A percentile compares a stretch with the other conserved stretches of the same genome.
Conservation (phyloP, 2,113 vertebrate species). For the human (Homo sapiens) region GRCh38 chr6:3239001-3239500, state of each 20-base stretch:
- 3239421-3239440: neutral
- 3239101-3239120: neutral
- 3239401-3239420: neutral
- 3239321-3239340: neutral
- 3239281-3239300: neutral
- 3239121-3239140: neutral
- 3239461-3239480: neutral
- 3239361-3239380: neutral
- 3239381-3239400: neutral
- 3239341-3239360: neutral
- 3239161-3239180: neutral
- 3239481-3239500: neutral
- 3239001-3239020: neutral
- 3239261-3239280: neutral
- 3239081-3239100: neutral
- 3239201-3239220: too few relatives aligned
- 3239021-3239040: neutral
- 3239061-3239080: neutral
- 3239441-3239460: neutral
- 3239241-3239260: accelerated
- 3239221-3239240: neutral
- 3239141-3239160: neutral
- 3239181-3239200: neutral
- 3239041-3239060: neutral
- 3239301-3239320: neutral